Conservation (phyloP, 2,888 invertebrate genomes). For the Trissolcus brochymenae region DNA sequence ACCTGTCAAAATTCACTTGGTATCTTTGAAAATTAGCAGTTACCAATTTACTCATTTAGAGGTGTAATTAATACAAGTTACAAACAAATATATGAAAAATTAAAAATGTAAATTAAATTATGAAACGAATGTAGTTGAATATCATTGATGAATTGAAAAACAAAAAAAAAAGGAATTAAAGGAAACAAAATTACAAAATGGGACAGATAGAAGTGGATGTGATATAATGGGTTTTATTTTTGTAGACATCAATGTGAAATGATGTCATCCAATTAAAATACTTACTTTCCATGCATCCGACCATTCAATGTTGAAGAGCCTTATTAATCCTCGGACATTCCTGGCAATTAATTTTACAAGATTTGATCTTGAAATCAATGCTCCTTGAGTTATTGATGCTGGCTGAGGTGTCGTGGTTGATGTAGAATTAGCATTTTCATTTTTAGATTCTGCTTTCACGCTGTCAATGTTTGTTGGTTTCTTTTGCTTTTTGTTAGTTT, state of each 20-base stretch:
- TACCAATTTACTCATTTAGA: neutral
- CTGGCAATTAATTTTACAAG: slow-evolving; percentile 76
- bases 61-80: too few species aligned
- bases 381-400: slow-evolving; percentile 70
- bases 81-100: too few species aligned
- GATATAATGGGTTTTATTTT: neutral
- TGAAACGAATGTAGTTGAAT: too few species aligned
- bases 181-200: too few species aligned
- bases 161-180: too few species aligned
- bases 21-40: neutral
- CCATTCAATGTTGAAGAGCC: slow-evolving; percentile 78
- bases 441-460: slow-evolving; percentile 33
- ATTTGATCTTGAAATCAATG: slow-evolving; percentile 75
- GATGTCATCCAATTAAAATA: slow-evolving; percentile 14
- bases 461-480: slow-evolving; percentile 38
- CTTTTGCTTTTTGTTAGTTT: slow-evolving; percentile 48
- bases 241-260: neutral
- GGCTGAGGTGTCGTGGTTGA: slow-evolving; percentile 59
- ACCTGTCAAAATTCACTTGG: too few species aligned
- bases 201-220: too few species aligned
- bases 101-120: too few species aligned
- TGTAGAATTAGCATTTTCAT: slow-evolving; percentile 50
- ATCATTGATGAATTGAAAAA: too few species aligned
- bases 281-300: slow-evolving; percentile 77
- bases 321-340: slow-evolving; percentile 77